Evolutionary conservation across 2,888 invertebrate species (phyloP), one percentile per base, ranked within the genome.

Genomic region (Paralinhomoeus sp.): DNA sequence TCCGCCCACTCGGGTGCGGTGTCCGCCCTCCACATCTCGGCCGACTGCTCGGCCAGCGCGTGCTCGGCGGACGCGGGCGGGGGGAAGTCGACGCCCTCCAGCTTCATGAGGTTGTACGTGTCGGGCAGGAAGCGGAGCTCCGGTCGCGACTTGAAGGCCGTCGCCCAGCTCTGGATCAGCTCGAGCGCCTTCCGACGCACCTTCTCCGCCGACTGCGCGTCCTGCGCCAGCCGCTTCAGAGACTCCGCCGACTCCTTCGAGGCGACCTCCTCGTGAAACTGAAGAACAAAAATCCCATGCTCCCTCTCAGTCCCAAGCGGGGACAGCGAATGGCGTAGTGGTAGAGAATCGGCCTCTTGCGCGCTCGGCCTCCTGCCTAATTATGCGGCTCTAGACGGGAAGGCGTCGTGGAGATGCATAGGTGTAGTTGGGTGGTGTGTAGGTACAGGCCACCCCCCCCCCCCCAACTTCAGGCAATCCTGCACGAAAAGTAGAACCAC

Each of bases 1-100:
- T 97, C 91, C 2, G 78, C 79, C 97, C 97, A 99, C 59, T 84
- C 82, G 0, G 97, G 97, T 15, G 97, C 93, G 23, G 79, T 80
- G 62, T 93, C 89, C 3, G 93, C 83, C 45, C 77, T 76, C 65
- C 93, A 97, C 93, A 99, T 93, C 35, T 93, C 93, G 13, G 52
- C 91, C 70, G n/a, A n/a, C n/a, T n/a, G n/a, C 67, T 97, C 97
- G 45, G 87, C 81, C 67, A 93, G 93, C 60, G 81, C 27, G 5
- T 27, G 7, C 12, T 27, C 27, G 7, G 27, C 12, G 7, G 27
- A 27, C 27, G 5, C 80, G 43, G 89, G 65, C 34, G 74, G 71
- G 1, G 89, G 89, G 62, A 93, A 89, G 53, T 77, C 77, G 64
- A 75, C 78, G 33, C 87, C 89, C 70, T 91, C 89, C 38, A 82